Conservation (phyloP, 1,140 invertebrate species). For the Chrysoperla carnea region DNA sequence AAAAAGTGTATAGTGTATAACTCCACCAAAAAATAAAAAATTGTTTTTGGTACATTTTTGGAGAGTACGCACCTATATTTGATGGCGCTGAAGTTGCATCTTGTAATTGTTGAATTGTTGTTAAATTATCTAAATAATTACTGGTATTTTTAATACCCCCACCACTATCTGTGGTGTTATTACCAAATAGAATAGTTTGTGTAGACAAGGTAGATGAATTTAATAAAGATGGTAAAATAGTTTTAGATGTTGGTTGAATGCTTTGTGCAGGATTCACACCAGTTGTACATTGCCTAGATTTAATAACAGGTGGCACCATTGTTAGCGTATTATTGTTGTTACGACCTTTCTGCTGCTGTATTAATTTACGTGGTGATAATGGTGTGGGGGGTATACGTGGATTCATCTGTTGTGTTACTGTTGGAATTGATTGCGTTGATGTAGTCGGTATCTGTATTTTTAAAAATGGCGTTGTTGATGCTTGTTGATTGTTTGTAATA, state of each 20-base stretch:
- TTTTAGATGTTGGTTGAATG: background rate
- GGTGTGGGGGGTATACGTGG: constrained; percentile 13
- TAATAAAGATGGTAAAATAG: background rate
- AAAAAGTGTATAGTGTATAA: too few relatives aligned
- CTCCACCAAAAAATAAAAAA: too few relatives aligned
- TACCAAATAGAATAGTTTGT: background rate
- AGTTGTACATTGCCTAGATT: background rate
- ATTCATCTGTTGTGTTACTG: constrained; percentile 8
- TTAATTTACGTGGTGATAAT: constrained; percentile 3
- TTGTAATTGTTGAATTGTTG: background rate
- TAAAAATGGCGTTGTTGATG: constrained; percentile 16
- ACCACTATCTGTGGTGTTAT: background rate
- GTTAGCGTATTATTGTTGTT: background rate
- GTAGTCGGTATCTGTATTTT: background rate
- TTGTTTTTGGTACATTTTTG: too few relatives aligned
- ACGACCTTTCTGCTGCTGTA: background rate
- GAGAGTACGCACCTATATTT: too few relatives aligned
- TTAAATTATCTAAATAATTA: too few relatives aligned
- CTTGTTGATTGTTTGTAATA: constrained; percentile 22
- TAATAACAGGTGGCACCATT: too few relatives aligned
- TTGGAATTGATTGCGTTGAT: constrained; percentile 1
- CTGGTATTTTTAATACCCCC: background rate
- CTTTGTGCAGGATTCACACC: background rate
- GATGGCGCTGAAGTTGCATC: background rate
- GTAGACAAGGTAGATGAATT: background rate